Evolutionary conservation across 2,797 vertebrate species (phyloP), one percentile per base, ranked within the genome.

Genomic region (Anabacerthia variegaticeps): DNA sequence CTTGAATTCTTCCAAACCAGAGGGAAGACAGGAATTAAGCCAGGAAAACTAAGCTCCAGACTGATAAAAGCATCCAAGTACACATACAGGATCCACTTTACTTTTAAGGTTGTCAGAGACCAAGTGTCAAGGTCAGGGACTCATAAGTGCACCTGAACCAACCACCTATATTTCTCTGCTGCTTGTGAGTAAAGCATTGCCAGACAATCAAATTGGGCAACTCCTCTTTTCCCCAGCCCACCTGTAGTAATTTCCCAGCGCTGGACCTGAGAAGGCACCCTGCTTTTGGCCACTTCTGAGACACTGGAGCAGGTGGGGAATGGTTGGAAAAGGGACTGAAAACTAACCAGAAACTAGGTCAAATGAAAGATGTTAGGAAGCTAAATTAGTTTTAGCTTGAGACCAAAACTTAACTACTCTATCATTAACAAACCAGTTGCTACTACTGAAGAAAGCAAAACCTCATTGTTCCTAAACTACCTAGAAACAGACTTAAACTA

Each of bases 391-490:
- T 77, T 71, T 39, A 27, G 55, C 67, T 85, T 77, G 22, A 77
- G 68, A 93, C 4, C 36, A 80, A 46, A 66, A 71, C 48, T 67
- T 66, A 61, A 67, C 34, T 43, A 63, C 14, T 20, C 13, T 79
- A 65, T 71, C 27, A 3, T 28, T 28, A 77, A 88, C 19, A 85
- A 78, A 30, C 1, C 46, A 46, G 11, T 41, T 75, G 54, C 10
- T 49, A 17, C 46, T 30, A 36, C 20, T 43, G n/a, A 91, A 76
- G 55, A 80, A 92, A 76, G n/a, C 37, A 85, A 89, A 88, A 68
- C 19, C 30, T 77, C 51, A 34, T 3, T 41, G n/a, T 28, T 89
- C 43, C 58, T 48, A n/a, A 85, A 55, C 49, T 66, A 41, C 24
- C 55, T 66, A 36, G 23, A 56, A 88, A 24, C 26, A 54, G 26